Evolutionary conservation across 2,113 vertebrate species (phyloP), one percentile per base, ranked within the genome.

Genomic region (Tympanuchus pallidicinctus): DNA sequence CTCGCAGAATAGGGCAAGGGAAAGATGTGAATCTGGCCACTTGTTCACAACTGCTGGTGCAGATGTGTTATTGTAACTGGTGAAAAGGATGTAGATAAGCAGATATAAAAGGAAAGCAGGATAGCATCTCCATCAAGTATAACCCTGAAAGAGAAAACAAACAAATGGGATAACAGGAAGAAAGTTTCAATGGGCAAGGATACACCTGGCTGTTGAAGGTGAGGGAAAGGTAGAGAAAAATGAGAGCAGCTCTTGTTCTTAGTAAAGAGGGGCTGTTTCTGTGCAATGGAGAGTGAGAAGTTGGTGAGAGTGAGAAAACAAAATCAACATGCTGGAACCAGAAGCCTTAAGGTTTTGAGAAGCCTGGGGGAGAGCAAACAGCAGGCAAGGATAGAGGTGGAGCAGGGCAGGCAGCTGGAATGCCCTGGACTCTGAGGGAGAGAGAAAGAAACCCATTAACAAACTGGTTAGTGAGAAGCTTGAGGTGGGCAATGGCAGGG

Each of bases 361-460:
- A 92, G 83, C 83, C 63, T 87, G 70, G 86, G 84, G 72, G 69
- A 92, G 48, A 91, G 63, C 60, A 86, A 69, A 82, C 76, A 90
- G 84, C 43, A 82, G 57, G 81, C 72, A 88, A 89, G n/a, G 45
- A 85, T 92, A 82, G 94, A 94, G 94, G 94, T 74, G 94, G 94
- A 95, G 93, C 87, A 86, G 52, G 48, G 88, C 74, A 85, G 77
- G 40, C 86, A 83, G 72, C 30, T 74, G 70, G 74, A 80, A 65
- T 65, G 75, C 93, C 42, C 69, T 28, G 47, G 52, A 54, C 54
- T 92, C 21, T 8, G 42, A 59, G 78, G 57, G 34, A 88, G 43
- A 43, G 65, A 77, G 66, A 82, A 81, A 66, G 72, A 90, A 93
- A 95, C 7, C 22, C 45, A 80, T 17, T 20, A 15, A 89, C 92